These are phyloP conservation scores for Papilio elwesi DNA, from an alignment of 2,888 invertebrate species.

Conservation along the genomic window DNA sequence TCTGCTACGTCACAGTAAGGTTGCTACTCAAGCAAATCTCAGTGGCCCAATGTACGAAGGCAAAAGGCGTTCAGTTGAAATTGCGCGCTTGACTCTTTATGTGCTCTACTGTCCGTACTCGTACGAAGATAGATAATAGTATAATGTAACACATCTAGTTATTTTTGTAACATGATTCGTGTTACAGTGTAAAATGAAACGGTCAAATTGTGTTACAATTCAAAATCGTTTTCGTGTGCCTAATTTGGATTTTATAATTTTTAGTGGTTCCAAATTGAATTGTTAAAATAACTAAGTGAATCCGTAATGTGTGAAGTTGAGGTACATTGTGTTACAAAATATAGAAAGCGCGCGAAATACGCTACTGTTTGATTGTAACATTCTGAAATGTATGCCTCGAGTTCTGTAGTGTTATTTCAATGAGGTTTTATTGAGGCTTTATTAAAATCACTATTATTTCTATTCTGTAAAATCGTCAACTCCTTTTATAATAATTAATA, in stretches of 20 bases:
- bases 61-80: slow-evolving; percentile 72
- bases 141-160: slow-evolving; percentile 31
- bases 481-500: too few relatives aligned
- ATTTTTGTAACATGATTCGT: slow-evolving; percentile 28
- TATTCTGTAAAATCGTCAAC: too few relatives aligned
- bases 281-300: slow-evolving; percentile 2
- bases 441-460: neutral
- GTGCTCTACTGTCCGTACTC: slow-evolving; percentile 66
- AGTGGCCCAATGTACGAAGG: slow-evolving; percentile 69
- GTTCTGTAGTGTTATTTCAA: neutral
- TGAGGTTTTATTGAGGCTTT: slow-evolving; percentile 44
- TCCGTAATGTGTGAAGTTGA: slow-evolving; percentile 23
- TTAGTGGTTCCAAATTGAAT: slow-evolving; percentile 29
- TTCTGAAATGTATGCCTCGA: neutral
- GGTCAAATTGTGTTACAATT: neutral
- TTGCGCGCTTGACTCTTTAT: slow-evolving; percentile 72
- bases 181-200: slow-evolving; percentile 14
- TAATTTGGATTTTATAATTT: slow-evolving; percentile 5
- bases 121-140: neutral
- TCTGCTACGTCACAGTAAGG: slow-evolving; percentile 60
- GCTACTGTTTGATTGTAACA: slow-evolving; percentile 18
- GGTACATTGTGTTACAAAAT: slow-evolving; percentile 26
- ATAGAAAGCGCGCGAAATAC: slow-evolving; percentile 31
- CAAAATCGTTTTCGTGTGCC: slow-evolving; percentile 11
- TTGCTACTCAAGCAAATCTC: slow-evolving; percentile 78